These are phyloP conservation scores for Felis chaus DNA, from an alignment of 2,113 vertebrate genomes.

Conservation along the genomic window DNA sequence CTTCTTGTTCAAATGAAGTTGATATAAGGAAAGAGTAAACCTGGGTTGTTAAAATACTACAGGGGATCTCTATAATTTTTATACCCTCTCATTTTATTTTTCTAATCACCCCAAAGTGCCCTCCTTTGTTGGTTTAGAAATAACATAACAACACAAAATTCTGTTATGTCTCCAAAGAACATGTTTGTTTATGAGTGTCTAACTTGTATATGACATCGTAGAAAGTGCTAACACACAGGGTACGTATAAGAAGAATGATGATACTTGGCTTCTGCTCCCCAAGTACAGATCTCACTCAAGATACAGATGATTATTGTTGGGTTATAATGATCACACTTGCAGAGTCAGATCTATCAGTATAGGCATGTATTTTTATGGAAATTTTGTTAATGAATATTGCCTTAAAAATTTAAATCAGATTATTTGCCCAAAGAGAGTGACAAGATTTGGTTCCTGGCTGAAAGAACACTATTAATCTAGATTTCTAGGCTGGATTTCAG, in stretches of 20 bases:
- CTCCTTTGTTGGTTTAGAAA: conserved; percentile 27
- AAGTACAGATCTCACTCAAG: neutral
- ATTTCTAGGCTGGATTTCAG: neutral
- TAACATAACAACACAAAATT: neutral
- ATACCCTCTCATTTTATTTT: neutral
- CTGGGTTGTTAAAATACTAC: neutral
- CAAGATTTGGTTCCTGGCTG: neutral
- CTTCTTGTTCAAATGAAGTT: neutral
- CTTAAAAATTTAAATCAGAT: conserved; percentile 34
- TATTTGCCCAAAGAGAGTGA: neutral
- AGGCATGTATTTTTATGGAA: neutral
- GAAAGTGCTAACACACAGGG: neutral
- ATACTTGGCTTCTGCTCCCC: neutral
- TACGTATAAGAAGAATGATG: neutral
- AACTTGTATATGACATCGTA: neutral
- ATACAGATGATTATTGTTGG: neutral
- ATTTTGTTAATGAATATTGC: neutral
- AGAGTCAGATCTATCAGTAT: neutral
- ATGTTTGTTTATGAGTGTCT: neutral
- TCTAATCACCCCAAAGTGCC: neutral
- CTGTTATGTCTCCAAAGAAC: neutral
- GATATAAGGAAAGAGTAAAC: neutral
- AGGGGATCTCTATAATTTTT: neutral
- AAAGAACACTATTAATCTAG: neutral
- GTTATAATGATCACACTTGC: neutral